Base-by-base conservation (phyloP, 1,140 invertebrate genomes). In the Heliconius eleuchia region DNA sequence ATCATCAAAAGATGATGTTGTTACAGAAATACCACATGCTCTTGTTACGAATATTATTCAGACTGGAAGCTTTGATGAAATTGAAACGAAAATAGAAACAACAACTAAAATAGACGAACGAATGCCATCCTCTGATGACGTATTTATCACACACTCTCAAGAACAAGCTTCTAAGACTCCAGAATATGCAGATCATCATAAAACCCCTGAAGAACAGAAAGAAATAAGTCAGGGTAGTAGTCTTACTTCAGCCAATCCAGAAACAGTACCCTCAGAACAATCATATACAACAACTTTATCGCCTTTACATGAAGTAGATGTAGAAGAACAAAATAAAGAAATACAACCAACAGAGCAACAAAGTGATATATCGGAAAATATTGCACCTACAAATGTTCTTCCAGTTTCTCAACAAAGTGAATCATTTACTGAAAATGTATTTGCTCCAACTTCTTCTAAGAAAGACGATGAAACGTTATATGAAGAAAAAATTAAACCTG, bases 111-210 rank as follows among this genome's bases (percentile, higher is more conserved):
- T 27, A 8, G 55, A 60, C 7, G n/a, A 60, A 9, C 2, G 55
- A 23, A 3, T 60, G 7, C 55, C 55, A 66, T 66, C 23, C 3
- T 13, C 11, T 66, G 60, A 66, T 30, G 60, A 13, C 27, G 0
- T 16, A 30, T 66, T 66, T 66, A 66, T 23, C 23, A 66, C 60
- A 66, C 71, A 55, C 9, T 16, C 66, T 55, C 46, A 78, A n/a
- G 46, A 77, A 50, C 77, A 81, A 77, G 42, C 27, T 30, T 66
- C 13, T 66, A 3, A 66, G 30, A 66, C 60, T 27, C 60, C 60
- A 30, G 60, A 66, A 66, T 23, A 23, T 60, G 60, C 27, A 16
- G 55, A 57, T 23, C 60, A 66, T 66, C 60, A 13, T 66, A 66
- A 66, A 30, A 13, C 30, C 11, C 27, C 60, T 66, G 60, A 66